Base-by-base conservation (phyloP, 2,797 vertebrate genomes). In the Buceros bicornis region DNA sequence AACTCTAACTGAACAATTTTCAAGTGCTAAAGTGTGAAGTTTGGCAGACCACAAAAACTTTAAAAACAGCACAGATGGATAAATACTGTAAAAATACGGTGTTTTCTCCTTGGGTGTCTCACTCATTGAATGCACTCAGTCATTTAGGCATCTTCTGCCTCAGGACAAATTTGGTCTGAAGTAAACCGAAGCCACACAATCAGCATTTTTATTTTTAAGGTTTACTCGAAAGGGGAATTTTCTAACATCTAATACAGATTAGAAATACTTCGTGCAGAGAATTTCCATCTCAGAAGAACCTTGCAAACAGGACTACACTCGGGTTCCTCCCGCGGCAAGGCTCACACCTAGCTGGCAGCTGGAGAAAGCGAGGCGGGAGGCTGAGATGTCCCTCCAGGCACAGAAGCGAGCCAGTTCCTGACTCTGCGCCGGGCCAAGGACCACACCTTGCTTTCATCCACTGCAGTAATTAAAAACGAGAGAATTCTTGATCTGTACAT, bases 361-460 rank as follows among this genome's bases (percentile, higher is more conserved):
- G 80, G 17, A 87, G 60, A 85, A 95, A 84, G 2, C 2, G 26
- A 50, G 89, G 89, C 89, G 92, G 93, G 81, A 60, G 57, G 57
- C 76, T 43, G 82, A 92, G 90, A 94, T 83, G 65, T 51, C 83
- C 95, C 96, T 25, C 4, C 1, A 84, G 96, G 91, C 91, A 95
- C 21, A 96, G 58, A 76, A 95, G 95, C 91, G 73, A 94, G 90
- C 80, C 67, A 26, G 82, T 18, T 95, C 93, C 93, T 95, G 89
- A 96, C 84, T 89, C 18, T 18, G 6, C 0, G 1, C 58, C 5
- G 29, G 57, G 83, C 89, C 94, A 79, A 61, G 73, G 33, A 90
- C 95, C 96, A 95, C 93, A 45, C 96, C 95, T 92, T 81, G 77
- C 95, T 96, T 96, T 97, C 96, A 97, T 93, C 89, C 89, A 65